Conservation (phyloP, 2,113 vertebrate species). For the Antechinus flavipes region DNA sequence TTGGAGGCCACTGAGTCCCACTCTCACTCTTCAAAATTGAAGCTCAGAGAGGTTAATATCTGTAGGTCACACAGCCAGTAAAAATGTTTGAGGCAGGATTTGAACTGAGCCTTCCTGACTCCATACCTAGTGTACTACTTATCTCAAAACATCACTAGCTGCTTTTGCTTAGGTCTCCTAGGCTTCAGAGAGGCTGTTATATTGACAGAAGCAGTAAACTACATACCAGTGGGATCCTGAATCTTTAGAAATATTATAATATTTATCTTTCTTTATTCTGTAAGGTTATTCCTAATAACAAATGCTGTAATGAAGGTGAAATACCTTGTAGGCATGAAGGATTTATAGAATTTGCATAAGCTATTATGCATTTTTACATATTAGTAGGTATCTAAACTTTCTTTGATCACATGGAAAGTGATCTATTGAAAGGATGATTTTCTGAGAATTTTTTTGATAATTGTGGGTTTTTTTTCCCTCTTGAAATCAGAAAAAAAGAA, state of each 20-base stretch:
- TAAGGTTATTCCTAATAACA: not conserved
- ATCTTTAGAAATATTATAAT: not conserved
- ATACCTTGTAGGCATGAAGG: not conserved
- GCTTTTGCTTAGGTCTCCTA: not conserved
- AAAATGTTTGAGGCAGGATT: not conserved
- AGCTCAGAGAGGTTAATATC: not conserved
- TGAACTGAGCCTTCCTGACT: not conserved
- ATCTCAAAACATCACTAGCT: not conserved
- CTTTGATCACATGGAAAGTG: not conserved
- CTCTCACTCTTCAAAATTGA: not conserved
- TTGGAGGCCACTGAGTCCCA: not conserved
- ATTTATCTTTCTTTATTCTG: not conserved
- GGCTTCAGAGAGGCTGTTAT: not conserved
- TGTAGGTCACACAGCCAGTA: not conserved
- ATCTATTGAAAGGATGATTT: not conserved
- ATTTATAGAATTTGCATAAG: not conserved
- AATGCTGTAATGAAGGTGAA: not conserved
- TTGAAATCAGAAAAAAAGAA: constrained; percentile 90
- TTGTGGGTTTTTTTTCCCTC: not conserved
- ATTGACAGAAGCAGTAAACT: not conserved
- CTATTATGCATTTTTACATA: not conserved
- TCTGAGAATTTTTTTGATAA: not conserved
- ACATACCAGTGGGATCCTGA: not conserved
- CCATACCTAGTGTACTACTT: not conserved
- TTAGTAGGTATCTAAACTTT: not conserved